A percentile compares a stretch with the other conserved stretches of the same genome.
These are phyloP conservation scores for Amblyornis subalaris DNA, from an alignment of 2,113 vertebrate species.

Conservation along the genomic window DNA sequence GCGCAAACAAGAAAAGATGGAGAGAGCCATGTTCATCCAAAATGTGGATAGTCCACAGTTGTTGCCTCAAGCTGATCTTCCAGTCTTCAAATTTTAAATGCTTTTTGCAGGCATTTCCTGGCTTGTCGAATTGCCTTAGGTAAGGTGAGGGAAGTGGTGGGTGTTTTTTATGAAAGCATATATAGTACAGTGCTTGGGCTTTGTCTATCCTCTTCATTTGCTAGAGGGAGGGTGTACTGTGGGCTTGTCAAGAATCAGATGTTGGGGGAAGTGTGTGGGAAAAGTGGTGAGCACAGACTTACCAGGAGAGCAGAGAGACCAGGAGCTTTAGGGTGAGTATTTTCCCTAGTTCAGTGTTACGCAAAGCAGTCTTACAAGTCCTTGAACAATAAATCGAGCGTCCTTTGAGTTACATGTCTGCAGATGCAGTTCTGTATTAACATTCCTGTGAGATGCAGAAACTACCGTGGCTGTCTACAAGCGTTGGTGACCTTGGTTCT, in stretches of 20 bases:
- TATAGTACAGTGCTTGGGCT: not conserved
- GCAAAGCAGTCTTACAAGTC: not conserved
- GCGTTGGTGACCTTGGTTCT: not conserved
- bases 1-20: not conserved
- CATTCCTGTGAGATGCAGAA: not conserved
- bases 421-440: not conserved
- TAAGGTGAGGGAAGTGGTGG: not conserved
- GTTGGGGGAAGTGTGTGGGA: not conserved
- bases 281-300: not conserved
- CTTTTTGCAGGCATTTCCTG: not conserved
- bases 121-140: not conserved
- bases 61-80: not conserved
- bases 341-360: not conserved
- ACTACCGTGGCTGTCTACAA: rapidly evolving
- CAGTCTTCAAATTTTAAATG: not conserved
- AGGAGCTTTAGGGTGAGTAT: not conserved
- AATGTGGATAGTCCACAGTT: not conserved
- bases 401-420: not conserved
- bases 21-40: not conserved
- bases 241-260: not conserved
- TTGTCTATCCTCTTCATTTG: not conserved
- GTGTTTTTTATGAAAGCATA: not conserved
- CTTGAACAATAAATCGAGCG: not conserved
- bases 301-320: not conserved
- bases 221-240: not conserved